Conservation (phyloP, 2,113 vertebrate genomes). For the Scalopus aquaticus region DNA sequence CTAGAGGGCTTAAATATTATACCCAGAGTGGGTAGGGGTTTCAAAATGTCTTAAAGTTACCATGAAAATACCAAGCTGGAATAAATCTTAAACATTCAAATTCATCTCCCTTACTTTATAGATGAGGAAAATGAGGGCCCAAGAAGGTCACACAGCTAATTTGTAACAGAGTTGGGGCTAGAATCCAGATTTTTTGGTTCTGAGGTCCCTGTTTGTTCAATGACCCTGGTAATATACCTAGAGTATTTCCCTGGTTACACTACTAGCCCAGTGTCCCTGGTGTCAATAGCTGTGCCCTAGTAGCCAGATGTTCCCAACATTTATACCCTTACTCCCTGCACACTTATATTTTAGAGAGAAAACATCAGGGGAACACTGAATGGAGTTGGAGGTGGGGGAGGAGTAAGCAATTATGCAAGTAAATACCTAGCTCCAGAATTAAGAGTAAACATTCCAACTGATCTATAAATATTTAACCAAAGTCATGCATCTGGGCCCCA, state of each 20-base stretch:
- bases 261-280: neutral
- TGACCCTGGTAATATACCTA: neutral
- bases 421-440: slow-evolving; percentile 74
- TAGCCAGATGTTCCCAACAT: slow-evolving; percentile 47
- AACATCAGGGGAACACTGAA: slow-evolving; percentile 62
- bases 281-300: neutral
- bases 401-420: slow-evolving; percentile 79
- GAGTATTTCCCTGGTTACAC: neutral
- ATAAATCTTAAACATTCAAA: neutral
- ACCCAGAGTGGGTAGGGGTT: neutral
- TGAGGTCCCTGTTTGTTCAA: neutral
- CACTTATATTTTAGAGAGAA: slow-evolving; percentile 18
- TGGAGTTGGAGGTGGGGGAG: slow-evolving; percentile 9
- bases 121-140: neutral
- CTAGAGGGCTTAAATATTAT: neutral
- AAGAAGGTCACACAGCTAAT: neutral
- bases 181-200: slow-evolving; percentile 25
- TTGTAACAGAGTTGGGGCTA: neutral
- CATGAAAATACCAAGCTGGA: neutral
- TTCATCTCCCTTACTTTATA: slow-evolving; percentile 2
- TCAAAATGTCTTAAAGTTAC: slow-evolving; percentile 34
- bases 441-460: slow-evolving; percentile 83
- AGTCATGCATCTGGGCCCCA: slow-evolving; percentile 78
- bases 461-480: slow-evolving; percentile 87
- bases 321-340: neutral